Percentiles rank a stretch among this genome's conserved stretches.
These are phyloP conservation scores for Eurystomus glaucurus DNA, from an alignment of 2,797 vertebrate species.

Conservation along the genomic window DNA sequence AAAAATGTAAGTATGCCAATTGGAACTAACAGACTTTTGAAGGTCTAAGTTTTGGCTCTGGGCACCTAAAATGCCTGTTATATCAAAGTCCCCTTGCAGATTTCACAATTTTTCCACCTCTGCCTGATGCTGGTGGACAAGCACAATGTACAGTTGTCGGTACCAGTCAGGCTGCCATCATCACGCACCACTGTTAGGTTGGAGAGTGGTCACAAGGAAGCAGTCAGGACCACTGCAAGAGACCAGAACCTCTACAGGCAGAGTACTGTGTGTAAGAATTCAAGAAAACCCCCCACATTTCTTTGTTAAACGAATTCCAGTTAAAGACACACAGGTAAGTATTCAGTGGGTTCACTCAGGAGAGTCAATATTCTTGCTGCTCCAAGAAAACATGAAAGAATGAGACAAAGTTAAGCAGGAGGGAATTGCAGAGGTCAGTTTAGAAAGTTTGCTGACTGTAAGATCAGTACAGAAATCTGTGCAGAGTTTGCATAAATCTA, in stretches of 20 bases:
- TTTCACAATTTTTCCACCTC: background rate
- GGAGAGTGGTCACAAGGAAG: background rate
- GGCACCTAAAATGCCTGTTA: background rate
- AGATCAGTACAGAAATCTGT: background rate
- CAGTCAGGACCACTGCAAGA: background rate
- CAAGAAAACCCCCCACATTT: background rate
- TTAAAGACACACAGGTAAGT: background rate
- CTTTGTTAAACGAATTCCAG: background rate
- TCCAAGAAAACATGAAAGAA: background rate
- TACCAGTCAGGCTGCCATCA: background rate
- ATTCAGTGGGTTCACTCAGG: background rate
- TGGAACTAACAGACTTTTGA: background rate
- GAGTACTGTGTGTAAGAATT: background rate
- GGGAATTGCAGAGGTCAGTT: background rate
- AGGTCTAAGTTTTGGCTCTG: background rate
- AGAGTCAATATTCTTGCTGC: background rate
- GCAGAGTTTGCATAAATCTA: background rate
- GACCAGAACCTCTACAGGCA: background rate
- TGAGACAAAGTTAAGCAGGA: background rate
- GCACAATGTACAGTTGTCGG: rapidly evolving
- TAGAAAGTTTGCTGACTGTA: background rate
- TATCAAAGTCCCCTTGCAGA: background rate
- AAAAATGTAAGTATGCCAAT: background rate
- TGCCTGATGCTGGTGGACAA: background rate
- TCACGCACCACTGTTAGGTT: background rate